Conservation (phyloP, 2,888 invertebrate genomes). For the Caenorhabditis japonica region DNA sequence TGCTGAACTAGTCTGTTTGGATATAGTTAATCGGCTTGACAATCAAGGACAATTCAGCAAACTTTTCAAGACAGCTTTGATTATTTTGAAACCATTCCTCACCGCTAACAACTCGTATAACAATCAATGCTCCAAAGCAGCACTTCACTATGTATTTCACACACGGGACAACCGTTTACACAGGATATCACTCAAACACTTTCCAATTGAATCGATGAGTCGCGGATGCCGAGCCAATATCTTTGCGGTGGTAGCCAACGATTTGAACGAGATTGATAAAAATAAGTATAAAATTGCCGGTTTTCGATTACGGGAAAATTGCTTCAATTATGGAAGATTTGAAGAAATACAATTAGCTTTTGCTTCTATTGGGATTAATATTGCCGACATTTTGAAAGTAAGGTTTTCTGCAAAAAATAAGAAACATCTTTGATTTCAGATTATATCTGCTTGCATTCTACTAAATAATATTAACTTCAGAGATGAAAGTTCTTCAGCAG, state of each 20-base stretch:
- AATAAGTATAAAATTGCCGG: slow-evolving; percentile 53
- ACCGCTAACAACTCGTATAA: slow-evolving; percentile 55
- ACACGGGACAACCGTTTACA: slow-evolving; percentile 47
- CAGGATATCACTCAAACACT: slow-evolving; percentile 43
- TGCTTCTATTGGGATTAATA: slow-evolving; percentile 43
- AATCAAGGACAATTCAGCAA: slow-evolving; percentile 45
- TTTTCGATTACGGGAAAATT: slow-evolving; percentile 57
- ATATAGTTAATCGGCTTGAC: slow-evolving; percentile 49
- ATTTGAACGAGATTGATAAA: slow-evolving; percentile 56
- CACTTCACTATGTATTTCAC: slow-evolving; percentile 54
- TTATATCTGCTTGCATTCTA: slow-evolving; percentile 56
- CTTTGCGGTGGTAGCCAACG: slow-evolving; percentile 60
- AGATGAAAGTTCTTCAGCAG: slow-evolving; percentile 34
- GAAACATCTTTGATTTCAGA: no score
- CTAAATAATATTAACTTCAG: slow-evolving; percentile 59
- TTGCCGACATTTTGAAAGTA: slow-evolving; percentile 48
- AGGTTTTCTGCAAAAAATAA: not conserved
- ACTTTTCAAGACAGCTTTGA: slow-evolving; percentile 44
- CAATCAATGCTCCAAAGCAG: slow-evolving; percentile 52
- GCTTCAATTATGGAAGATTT: slow-evolving; percentile 52
- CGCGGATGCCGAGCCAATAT: slow-evolving; percentile 58
- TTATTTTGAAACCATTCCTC: slow-evolving; percentile 53
- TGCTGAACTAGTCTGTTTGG: slow-evolving; percentile 44
- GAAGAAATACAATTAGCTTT: slow-evolving; percentile 50
- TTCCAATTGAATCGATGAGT: slow-evolving; percentile 58